phyloP scores from a whole-genome alignment of 2,888 invertebrate species.

The Cosmia trapezina region DNA sequence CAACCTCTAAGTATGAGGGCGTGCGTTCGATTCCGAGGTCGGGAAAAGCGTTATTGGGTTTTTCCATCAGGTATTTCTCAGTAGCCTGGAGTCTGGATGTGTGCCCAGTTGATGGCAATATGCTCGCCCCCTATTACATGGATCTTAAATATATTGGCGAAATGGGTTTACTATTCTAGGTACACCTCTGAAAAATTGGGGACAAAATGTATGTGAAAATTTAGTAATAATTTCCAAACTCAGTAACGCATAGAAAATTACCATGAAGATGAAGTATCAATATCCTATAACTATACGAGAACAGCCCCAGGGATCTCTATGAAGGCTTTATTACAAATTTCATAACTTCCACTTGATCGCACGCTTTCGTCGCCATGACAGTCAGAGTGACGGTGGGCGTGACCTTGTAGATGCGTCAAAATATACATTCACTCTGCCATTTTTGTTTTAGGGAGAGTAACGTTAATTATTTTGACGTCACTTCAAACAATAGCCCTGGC shows the following conservation, averaged over 20 bases:
- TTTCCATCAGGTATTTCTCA: neutral
- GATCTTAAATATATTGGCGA: neutral
- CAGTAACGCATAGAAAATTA: neutral
- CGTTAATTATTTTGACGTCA: conserved; percentile 5
- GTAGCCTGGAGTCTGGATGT: neutral
- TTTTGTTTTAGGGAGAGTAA: neutral
- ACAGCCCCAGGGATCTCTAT: conserved; percentile 15
- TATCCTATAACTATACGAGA: conserved; percentile 17
- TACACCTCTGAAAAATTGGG: too few species aligned
- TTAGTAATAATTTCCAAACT: neutral
- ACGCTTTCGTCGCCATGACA: conserved; percentile 38
- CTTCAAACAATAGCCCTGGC: neutral
- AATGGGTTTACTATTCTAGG: neutral
- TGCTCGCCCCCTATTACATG: neutral
- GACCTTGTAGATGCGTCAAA: conserved; percentile 32
- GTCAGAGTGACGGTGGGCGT: conserved; percentile 7
- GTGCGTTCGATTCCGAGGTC: neutral
- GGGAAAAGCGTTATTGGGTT: neutral
- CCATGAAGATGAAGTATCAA: conserved; percentile 21
- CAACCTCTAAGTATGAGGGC: neutral
- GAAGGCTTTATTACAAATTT: conserved; percentile 52
- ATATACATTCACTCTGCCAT: conserved; percentile 8
- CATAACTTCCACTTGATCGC: conserved; percentile 53
- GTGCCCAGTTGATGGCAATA: neutral
- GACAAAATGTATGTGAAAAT: neutral